Evolutionary conservation across 2,113 vertebrate species (phyloP).

Genomic region (Papio anubis): DNA sequence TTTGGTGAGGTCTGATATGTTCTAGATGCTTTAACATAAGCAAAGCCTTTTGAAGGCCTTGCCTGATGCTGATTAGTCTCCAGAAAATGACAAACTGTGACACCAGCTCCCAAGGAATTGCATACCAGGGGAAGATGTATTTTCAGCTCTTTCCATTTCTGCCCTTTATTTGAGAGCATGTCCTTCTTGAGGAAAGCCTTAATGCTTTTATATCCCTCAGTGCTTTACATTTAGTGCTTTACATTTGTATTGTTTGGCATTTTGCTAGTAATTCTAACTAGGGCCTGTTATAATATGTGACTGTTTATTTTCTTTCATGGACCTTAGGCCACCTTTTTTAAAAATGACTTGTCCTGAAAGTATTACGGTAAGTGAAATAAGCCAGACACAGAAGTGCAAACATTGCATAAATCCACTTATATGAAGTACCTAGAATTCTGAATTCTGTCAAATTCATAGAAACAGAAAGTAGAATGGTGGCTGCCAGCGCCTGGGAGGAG

Average conservation of each 20-base stretch:
- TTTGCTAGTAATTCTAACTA: not conserved
- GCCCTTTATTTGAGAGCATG: not conserved
- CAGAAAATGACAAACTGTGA: slow-evolving; percentile 18
- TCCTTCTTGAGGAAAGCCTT: not conserved
- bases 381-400: not conserved
- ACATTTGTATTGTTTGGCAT: not conserved
- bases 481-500: not conserved
- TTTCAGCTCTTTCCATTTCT: not conserved
- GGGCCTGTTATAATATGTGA: not conserved
- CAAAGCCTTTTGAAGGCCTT: not conserved
- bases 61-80: not conserved
- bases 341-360: not conserved
- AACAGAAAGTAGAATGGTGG: not conserved
- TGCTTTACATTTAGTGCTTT: not conserved
- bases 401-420: not conserved
- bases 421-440: too few species aligned
- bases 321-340: not conserved
- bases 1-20: slow-evolving; percentile 16
- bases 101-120: not conserved
- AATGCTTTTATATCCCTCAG: not conserved
- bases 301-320: not conserved
- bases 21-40: slow-evolving; percentile 37
- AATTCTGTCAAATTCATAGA: not conserved
- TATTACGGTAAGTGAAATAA: not conserved
- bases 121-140: not conserved